Evolutionary conservation across 1,140 invertebrate species (phyloP).

Genomic region (Helicoverpa armigera): DNA sequence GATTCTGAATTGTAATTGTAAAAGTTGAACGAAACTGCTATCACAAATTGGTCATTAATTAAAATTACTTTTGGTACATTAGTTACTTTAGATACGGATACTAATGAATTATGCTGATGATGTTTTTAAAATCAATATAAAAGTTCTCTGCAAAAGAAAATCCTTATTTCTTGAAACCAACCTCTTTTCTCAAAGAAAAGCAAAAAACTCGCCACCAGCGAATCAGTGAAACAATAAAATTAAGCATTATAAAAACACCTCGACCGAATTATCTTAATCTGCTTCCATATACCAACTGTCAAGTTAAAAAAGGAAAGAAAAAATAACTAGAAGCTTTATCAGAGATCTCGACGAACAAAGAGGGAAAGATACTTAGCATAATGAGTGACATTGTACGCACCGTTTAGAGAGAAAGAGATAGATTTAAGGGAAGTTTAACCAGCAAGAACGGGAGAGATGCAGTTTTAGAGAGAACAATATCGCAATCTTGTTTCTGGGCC

Average conservation of each 20-base stretch:
- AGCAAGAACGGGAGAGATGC: conserved; percentile 56
- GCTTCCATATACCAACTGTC: conserved; percentile 85
- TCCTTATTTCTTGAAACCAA: no score
- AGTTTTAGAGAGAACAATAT: conserved; percentile 81
- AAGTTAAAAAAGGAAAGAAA: conserved; percentile 66
- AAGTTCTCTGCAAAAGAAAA: no score
- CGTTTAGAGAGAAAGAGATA: conserved; percentile 77
- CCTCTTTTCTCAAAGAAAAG: not conserved
- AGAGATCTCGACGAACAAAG: conserved; percentile 78
- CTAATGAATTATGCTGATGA: not conserved
- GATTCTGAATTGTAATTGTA: conserved; percentile 31
- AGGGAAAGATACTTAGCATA: conserved; percentile 84
- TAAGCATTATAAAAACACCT: conserved; percentile 68
- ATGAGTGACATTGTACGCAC: conserved; percentile 81
- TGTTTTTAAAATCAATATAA: no score
- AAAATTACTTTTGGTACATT: conserved; percentile 3
- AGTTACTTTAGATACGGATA: not conserved
- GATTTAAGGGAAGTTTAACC: conserved; percentile 16
- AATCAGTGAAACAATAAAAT: conserved; percentile 65
- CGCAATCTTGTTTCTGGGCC: conserved; percentile 85
- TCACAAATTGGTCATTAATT: conserved; percentile 19
- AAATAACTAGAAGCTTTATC: conserved; percentile 67
- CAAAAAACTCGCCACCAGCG: conserved; percentile 13
- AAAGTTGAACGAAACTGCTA: conserved; percentile 4
- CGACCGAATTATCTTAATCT: conserved; percentile 78